Conservation (phyloP, 2,797 vertebrate species). For the Calcarius lapponicus region DNA sequence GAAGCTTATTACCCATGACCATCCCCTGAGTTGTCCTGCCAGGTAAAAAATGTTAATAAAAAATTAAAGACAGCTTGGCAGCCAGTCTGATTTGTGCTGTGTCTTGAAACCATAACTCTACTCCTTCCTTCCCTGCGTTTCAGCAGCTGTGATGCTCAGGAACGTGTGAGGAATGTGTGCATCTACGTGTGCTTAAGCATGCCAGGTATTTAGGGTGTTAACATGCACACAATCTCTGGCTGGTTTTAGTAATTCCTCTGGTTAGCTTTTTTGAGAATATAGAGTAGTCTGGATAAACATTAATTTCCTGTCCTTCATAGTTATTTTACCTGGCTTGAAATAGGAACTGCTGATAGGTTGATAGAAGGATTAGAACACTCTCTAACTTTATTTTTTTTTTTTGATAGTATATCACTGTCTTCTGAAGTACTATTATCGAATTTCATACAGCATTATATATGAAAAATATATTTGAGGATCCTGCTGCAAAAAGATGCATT, state of each 20-base stretch:
- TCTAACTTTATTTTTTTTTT: neutral
- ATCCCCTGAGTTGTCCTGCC: neutral
- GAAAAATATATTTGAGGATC: neutral
- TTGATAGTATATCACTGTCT: neutral
- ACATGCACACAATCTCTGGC: neutral
- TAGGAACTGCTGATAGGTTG: neutral
- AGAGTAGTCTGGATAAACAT: neutral
- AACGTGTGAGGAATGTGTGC: neutral
- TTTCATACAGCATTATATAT: neutral
- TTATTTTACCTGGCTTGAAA: conserved; percentile 16
- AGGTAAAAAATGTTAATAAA: neutral
- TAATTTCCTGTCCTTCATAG: neutral
- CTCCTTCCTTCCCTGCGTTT: neutral
- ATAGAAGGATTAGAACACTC: neutral
- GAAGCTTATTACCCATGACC: neutral
- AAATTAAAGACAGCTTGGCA: neutral
- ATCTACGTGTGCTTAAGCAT: neutral
- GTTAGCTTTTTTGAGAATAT: neutral
- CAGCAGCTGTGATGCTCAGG: neutral
- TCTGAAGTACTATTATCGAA: neutral
- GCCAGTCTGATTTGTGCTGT: neutral
- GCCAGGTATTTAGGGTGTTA: neutral
- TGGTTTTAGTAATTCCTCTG: neutral
- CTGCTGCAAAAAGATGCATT: neutral
- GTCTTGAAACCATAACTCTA: neutral